Evolutionary conservation across 2,888 invertebrate genomes (phyloP), one percentile per base, ranked within the genome.

Genomic region (Drosophila borealis): DNA sequence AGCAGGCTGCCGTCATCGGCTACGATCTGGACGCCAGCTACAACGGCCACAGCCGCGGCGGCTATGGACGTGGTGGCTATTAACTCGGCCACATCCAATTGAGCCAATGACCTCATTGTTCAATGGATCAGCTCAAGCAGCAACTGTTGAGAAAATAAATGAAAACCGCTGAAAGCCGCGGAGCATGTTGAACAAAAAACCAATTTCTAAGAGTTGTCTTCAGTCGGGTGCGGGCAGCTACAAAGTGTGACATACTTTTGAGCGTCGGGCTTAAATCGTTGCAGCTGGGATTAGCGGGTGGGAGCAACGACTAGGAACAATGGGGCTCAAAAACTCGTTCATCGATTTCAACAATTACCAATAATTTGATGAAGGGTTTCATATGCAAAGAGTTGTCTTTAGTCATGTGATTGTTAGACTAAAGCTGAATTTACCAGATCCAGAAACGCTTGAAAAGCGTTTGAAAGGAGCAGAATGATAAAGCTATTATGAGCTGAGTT

Each of bases 161-260:
- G 29, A 53, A 29, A 19, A 14, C 56, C 53, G 67, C 65, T 68
- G 56, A 76, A 61, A 41, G 55, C 56, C 57, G 68, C 56, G 71
- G 69, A 71, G 55, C 50, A 80, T 82, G 78, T 86, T 86, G 87
- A 84, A 82, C 74, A 73, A 68, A 81, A 79, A 70, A 56, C 59
- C 65, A 80, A 68, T 53, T 45, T 45, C 3, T 6, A 19, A 25
- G 13, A 10, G 10, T 67, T 56, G 10, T 34, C 51, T 64, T 56
- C 60, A 61, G 13, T 41, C 6, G 17, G 29, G 13, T n/a, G 51
- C 2, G 60, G 36, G 41, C 6, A 13, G 4, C 10, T 8, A 19
- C 19, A 59, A 59, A 55, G 13, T 57, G 59, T 65, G 46, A 56
- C 84, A 81, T 81, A 81, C 81, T 81, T 86, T 81, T 70, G 8